Evolutionary conservation across 2,888 invertebrate species (phyloP).

Genomic region (Phalera bucephala): DNA sequence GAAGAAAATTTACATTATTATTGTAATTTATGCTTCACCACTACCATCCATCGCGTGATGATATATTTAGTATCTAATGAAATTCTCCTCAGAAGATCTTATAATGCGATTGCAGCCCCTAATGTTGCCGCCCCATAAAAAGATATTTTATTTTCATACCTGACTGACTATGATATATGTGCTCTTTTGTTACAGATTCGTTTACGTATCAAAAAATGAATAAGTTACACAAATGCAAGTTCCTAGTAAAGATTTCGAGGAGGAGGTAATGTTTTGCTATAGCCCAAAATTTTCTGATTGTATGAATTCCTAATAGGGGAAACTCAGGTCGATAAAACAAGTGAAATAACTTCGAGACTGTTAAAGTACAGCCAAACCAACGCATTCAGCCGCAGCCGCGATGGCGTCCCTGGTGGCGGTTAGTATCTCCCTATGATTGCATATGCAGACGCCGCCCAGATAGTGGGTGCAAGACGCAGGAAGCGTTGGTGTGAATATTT

Average conservation of each 20-base stretch:
- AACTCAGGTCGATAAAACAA: too few species aligned
- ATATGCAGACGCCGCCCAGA: too few species aligned
- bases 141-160: conserved; percentile 26
- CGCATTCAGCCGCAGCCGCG: too few species aligned
- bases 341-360: too few species aligned
- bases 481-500: too few species aligned
- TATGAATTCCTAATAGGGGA: background rate
- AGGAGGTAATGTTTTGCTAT: conserved; percentile 39
- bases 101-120: conserved; percentile 9
- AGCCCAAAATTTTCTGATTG: background rate
- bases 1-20: conserved; percentile 4
- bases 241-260: conserved; percentile 51
- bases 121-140: conserved; percentile 13
- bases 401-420: too few species aligned
- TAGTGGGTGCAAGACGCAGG: too few species aligned
- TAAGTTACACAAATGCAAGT: conserved; percentile 57
- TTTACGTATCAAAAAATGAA: conserved; percentile 56
- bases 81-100: conserved; percentile 12
- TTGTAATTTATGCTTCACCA: conserved; percentile 5
- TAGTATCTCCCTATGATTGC: too few species aligned
- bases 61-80: conserved; percentile 10
- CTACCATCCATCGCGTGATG: conserved; percentile 4
- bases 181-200: conserved; percentile 64
- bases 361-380: too few species aligned
- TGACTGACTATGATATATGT: conserved; percentile 32